Evolutionary conservation across 1,140 invertebrate species (phyloP), one percentile per base, ranked within the genome.

Genomic region (Pectinophora gossypiella): DNA sequence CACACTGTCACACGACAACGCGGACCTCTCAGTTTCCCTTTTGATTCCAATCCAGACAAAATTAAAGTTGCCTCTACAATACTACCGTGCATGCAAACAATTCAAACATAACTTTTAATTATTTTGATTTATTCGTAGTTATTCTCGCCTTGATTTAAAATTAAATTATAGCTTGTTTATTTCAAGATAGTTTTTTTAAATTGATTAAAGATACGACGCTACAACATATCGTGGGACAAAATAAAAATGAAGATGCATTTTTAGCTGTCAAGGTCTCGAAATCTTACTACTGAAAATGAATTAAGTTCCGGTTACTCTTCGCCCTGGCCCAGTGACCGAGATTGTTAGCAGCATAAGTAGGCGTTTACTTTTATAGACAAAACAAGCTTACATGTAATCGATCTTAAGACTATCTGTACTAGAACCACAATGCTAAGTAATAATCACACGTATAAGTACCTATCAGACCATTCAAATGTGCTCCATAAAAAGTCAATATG

Each of bases 271-370:
- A 65, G 63, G 63, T 65, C 54, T 47, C 35, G 21, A 36, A n/a
- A 55, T 42, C 48, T 40, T 22, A 43, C 50, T 44, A 35, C 49
- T 57, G 45, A 57, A 51, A 57, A 48, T 44, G 55, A 61, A 53
- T 57, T 54, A 51, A 61, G 68, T 76, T 78, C 78, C 78, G 76
- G 78, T 76, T 72, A 60, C 50, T 76, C 64, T 65, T 66, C 66
- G 67, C 49, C 78, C 61, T 82, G 81, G 75, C 78, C 76, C 64
- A 82, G 71, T 85, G 72, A 79, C 78, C 81, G 76, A 66, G 59
- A 72, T 82, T 57, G 48, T 65, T 56, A 61, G 58, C 68, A 53
- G 67, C 64, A 72, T 68, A 69, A 64, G 68, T 76, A 57, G 63
- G 64, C 61, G 70, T 68, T 64, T 59, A 60, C 58, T 47, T 53